phyloP scores from a whole-genome alignment of 2,113 vertebrate genomes.

The Lampris megalopsis region DNA sequence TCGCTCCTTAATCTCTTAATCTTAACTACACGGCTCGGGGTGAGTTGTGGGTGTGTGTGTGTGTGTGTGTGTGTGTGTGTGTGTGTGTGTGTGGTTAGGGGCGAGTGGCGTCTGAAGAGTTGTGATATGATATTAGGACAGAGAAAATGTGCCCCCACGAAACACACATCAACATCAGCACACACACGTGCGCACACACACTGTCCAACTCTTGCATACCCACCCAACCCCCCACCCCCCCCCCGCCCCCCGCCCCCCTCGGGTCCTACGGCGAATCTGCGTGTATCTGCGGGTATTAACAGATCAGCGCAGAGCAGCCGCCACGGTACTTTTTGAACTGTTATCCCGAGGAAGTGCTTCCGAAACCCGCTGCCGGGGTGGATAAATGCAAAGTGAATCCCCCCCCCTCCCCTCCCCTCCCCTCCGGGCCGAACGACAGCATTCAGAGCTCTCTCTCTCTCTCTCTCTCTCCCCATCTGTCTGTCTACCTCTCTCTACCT shows the following conservation, averaged over 20 bases:
- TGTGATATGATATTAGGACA: constrained; percentile 66
- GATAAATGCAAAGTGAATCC: constrained; percentile 78
- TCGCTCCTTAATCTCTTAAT: constrained; percentile 79
- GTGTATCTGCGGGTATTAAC: constrained; percentile 77
- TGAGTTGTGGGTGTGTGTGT: constrained; percentile 41
- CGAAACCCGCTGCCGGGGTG: constrained; percentile 79
- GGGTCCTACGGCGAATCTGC: constrained; percentile 49
- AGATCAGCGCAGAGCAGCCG: constrained; percentile 75
- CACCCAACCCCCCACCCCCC: background rate
- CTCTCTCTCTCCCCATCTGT: constrained; percentile 62
- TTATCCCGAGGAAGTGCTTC: constrained; percentile 81
- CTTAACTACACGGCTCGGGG: constrained; percentile 67
- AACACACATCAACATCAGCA: constrained; percentile 50
- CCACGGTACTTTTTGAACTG: constrained; percentile 80
- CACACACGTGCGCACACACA: constrained; percentile 45
- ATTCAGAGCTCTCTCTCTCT: constrained; percentile 34
- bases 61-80: constrained; percentile 22
- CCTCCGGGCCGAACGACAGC: background rate
- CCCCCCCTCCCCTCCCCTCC: constrained; percentile 52
- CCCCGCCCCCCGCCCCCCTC: constrained; percentile 36
- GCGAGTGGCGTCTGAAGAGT: constrained; percentile 59
- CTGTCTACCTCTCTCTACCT: constrained; percentile 62
- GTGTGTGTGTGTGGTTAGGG: constrained; percentile 38
- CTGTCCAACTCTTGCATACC: constrained; percentile 30
- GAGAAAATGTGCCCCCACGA: constrained; percentile 16